Percentiles rank a stretch among this genome's conserved stretches.
Evolutionary conservation across 35 echinoderm and acorn worm genomes (phyloP).

Genomic region (Heliocidaris tuberculata): DNA sequence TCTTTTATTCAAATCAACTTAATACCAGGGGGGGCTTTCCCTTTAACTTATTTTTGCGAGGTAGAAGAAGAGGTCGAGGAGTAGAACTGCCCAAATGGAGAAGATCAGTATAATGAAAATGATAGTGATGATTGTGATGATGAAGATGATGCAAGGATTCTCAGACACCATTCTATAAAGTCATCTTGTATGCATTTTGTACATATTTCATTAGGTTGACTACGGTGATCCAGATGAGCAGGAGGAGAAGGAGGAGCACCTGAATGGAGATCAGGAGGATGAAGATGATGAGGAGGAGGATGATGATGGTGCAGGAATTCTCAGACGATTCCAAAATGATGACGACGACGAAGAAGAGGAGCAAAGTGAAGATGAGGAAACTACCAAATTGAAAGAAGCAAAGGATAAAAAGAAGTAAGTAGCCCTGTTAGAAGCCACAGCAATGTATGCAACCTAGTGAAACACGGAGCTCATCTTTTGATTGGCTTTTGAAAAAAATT

Average conservation of each 20-base stretch:
- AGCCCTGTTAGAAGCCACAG: too few relatives aligned
- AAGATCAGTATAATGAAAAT: too few relatives aligned
- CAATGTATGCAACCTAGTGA: too few relatives aligned
- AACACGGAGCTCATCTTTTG: too few relatives aligned
- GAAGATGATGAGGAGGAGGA: neutral
- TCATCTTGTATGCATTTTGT: too few relatives aligned
- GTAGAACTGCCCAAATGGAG: too few relatives aligned
- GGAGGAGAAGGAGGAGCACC: neutral
- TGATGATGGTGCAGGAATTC: neutral
- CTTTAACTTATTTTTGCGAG: too few relatives aligned
- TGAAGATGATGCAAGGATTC: neutral
- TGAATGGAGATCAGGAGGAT: neutral
- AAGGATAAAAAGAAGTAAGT: conserved; percentile 30
- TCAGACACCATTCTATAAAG: neutral
- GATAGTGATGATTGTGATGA: neutral
- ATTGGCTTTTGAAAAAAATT: too few relatives aligned
- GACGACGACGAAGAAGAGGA: conserved; percentile 9
- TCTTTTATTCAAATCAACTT: too few relatives aligned
- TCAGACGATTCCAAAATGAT: neutral
- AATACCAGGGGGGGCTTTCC: too few relatives aligned
- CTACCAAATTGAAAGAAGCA: neutral
- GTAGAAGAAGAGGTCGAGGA: too few relatives aligned
- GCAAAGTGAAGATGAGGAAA: neutral
- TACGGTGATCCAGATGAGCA: neutral
- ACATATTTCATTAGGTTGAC: neutral